These are phyloP conservation scores for Willowsia nigromaculata DNA, from an alignment of 2,888 invertebrate genomes.

Conservation along the genomic window DNA sequence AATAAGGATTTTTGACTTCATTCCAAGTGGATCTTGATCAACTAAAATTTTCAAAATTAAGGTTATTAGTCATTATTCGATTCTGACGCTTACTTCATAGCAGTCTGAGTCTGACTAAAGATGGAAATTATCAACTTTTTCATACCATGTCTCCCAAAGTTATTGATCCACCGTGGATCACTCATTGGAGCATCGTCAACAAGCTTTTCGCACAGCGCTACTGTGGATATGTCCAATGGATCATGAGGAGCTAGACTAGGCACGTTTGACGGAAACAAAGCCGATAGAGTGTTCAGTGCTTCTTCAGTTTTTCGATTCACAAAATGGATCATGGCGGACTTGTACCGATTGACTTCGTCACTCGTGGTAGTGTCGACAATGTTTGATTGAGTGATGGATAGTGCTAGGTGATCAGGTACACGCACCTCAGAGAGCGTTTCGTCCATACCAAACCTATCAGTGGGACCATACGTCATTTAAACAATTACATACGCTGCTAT, in stretches of 20 bases:
- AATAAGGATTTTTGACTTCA: slow-evolving; percentile 83
- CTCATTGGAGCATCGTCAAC: slow-evolving; percentile 90
- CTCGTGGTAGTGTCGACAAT: slow-evolving; percentile 59
- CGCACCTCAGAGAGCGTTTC: slow-evolving; percentile 70
- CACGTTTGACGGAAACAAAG: slow-evolving; percentile 71
- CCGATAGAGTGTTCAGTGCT: slow-evolving; percentile 64
- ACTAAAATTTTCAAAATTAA: background rate
- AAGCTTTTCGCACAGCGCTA: slow-evolving; percentile 80
- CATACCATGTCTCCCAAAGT: slow-evolving; percentile 68
- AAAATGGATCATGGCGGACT: slow-evolving; percentile 76
- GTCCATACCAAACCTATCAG: slow-evolving; percentile 59
- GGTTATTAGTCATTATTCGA: background rate
- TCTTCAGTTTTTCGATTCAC: slow-evolving; percentile 73
- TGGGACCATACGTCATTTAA: background rate
- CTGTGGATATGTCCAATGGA: slow-evolving; percentile 77
- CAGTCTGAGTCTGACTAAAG: background rate
- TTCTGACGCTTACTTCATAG: background rate
- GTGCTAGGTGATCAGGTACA: slow-evolving; percentile 77
- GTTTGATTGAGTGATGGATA: slow-evolving; percentile 74
- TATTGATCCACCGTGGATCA: slow-evolving; percentile 88
- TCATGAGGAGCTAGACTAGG: slow-evolving; percentile 74
- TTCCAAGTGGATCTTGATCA: slow-evolving; percentile 73
- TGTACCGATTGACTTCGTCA: slow-evolving; percentile 76
- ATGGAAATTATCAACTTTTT: background rate
- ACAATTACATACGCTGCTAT: background rate